Percentiles rank a stretch among this genome's conserved stretches.
Evolutionary conservation across 2,113 vertebrate genomes (phyloP).

Genomic region (Puffinus mauretanicus): DNA sequence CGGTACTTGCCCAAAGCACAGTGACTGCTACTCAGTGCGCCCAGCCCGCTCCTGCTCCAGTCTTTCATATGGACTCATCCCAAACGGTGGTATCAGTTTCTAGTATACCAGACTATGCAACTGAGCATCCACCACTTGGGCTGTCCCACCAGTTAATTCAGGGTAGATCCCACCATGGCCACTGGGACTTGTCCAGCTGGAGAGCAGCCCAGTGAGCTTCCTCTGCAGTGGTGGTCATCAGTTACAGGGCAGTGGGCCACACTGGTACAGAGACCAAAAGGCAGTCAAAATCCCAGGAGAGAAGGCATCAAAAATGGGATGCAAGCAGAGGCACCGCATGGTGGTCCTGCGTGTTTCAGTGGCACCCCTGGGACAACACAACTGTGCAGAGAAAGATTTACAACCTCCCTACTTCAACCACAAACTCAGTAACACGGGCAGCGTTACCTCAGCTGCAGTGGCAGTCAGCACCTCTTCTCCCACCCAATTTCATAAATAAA

Average conservation of each 20-base stretch:
- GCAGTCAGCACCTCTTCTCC: background rate
- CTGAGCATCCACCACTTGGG: background rate
- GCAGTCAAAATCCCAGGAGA: background rate
- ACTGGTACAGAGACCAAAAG: background rate
- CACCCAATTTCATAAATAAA: background rate
- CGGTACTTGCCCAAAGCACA: background rate
- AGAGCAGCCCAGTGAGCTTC: background rate
- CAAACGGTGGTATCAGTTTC: background rate
- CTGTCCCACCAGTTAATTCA: background rate
- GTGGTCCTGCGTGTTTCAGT: background rate
- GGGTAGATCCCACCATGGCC: background rate
- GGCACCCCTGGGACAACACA: background rate
- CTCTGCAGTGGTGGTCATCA: background rate
- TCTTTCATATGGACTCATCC: background rate
- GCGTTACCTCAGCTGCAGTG: background rate
- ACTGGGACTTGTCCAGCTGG: background rate
- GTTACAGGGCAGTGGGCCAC: background rate
- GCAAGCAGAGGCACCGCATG: background rate
- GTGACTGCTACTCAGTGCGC: fast-evolving
- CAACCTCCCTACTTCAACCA: background rate
- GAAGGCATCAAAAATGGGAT: background rate
- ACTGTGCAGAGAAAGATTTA: background rate
- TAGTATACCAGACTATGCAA: background rate
- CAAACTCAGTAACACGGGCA: background rate
- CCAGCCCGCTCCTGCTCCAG: background rate